A percentile compares a stretch with the other conserved stretches of the same genome.
Conservation (phyloP, 2,888 invertebrate genomes). For the Spilarctia lutea region DNA sequence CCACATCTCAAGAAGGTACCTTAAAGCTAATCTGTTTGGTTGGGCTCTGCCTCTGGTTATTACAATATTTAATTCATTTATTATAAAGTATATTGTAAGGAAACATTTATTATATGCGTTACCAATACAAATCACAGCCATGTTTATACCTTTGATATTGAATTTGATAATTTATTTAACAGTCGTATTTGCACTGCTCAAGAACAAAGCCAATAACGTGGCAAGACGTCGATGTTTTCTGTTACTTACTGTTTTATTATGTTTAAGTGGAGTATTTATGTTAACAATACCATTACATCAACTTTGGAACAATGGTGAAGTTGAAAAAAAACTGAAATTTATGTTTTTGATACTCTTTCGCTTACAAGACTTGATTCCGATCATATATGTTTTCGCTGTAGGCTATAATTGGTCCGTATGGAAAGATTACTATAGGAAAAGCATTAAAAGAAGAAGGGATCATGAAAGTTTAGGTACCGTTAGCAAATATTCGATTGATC, state of each 20-base stretch:
- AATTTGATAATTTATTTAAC: conserved; percentile 3
- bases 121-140: background rate
- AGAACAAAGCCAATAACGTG: conserved; percentile 3
- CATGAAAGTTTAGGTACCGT: background rate
- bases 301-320: too few species aligned
- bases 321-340: background rate
- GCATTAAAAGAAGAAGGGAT: background rate
- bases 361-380: too few species aligned
- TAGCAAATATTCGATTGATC: too few species aligned
- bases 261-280: background rate
- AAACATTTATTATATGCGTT: background rate
- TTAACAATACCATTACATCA: conserved; percentile 1
- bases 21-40: conserved; percentile 14
- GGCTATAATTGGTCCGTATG: background rate
- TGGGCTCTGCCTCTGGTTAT: background rate
- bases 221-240: background rate
- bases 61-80: background rate
- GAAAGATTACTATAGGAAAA: background rate
- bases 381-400: conserved; percentile 7
- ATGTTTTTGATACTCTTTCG: background rate
- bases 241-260: background rate
- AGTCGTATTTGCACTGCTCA: background rate
- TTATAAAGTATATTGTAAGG: background rate
- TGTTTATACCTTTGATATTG: conserved; percentile 10
- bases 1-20: conserved; percentile 16